Conservation (phyloP, 1,140 invertebrate genomes). For the Apis laboriosa region DNA sequence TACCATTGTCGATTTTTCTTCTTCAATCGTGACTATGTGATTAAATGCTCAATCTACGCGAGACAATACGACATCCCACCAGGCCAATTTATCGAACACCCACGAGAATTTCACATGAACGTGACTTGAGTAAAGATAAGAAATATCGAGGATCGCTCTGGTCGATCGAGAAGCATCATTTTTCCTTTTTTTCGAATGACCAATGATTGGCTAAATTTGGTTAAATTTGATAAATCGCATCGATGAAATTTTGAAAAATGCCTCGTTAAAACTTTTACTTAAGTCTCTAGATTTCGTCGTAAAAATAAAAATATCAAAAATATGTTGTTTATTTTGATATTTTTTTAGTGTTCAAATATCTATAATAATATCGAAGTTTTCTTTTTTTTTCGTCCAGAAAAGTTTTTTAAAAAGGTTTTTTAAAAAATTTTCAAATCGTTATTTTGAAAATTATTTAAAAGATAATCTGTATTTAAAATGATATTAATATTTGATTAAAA, state of each 20-base stretch:
- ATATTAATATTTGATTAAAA: no score
- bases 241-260: background rate
- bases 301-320: no score
- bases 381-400: no score
- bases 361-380: no score
- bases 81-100: conserved; percentile 77
- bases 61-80: conserved; percentile 75
- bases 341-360: no score
- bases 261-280: background rate
- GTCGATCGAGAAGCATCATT: conserved; percentile 29
- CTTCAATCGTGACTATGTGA: conserved; percentile 68
- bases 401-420: no score
- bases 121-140: conserved; percentile 60
- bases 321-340: no score
- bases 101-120: conserved; percentile 63
- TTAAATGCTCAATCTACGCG: conserved; percentile 75
- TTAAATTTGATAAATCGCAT: background rate
- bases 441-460: no score
- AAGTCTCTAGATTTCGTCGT: no score
- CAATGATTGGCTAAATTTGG: conserved; percentile 46
- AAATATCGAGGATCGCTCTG: conserved; percentile 53
- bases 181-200: background rate
- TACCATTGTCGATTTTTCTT: conserved; percentile 55
- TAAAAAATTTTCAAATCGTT: no score
- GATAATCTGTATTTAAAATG: no score